phyloP scores from a whole-genome alignment of 2,113 vertebrate genomes.

The Tragelaphus scriptus region DNA sequence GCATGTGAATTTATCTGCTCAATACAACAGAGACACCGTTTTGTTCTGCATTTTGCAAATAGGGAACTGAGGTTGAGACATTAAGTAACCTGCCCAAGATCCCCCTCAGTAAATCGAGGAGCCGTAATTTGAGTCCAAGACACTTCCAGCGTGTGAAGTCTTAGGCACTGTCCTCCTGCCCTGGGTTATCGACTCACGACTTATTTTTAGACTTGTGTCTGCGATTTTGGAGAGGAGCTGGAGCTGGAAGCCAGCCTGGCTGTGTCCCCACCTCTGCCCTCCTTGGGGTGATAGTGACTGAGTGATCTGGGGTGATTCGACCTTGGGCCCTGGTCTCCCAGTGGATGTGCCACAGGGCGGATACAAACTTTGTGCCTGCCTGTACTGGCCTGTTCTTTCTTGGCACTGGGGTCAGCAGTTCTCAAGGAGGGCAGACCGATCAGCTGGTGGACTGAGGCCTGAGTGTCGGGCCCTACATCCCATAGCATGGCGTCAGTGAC shows the following conservation, averaged over 20 bases:
- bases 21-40: no score
- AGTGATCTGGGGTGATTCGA: background rate
- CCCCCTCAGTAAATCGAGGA: background rate
- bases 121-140: background rate
- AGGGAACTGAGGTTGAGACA: background rate
- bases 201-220: background rate
- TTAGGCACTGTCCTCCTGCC: background rate
- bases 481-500: accelerated
- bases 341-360: background rate
- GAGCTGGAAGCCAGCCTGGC: background rate
- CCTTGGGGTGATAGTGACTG: background rate
- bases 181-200: accelerated
- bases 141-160: accelerated
- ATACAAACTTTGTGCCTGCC: background rate
- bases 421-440: background rate
- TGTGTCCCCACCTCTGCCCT: background rate
- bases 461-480: no score
- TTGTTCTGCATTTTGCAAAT: background rate
- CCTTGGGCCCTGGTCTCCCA: background rate
- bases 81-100: background rate
- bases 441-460: background rate
- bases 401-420: background rate
- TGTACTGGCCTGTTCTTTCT: background rate
- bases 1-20: background rate
- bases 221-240: accelerated